phyloP scores from a whole-genome alignment of 2,113 vertebrate species.

The Toxotes chatareus region DNA sequence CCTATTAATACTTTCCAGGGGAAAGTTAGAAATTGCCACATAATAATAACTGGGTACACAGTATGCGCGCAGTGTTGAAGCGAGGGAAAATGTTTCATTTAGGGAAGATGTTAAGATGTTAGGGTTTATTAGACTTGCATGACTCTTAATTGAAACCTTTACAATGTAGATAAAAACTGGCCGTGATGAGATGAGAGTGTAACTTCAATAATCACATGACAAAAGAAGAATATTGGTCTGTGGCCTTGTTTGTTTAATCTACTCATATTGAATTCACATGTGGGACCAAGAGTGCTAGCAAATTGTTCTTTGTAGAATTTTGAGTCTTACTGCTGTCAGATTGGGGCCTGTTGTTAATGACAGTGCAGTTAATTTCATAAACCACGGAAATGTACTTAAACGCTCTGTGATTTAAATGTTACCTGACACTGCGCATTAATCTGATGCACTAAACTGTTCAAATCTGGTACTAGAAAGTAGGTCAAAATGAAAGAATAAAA shows the following conservation, averaged over 20 bases:
- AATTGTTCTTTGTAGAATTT: slow-evolving; percentile 7
- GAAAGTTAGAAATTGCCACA: not conserved
- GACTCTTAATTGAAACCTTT: not conserved
- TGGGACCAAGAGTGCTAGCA: not conserved
- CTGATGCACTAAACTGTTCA: not conserved
- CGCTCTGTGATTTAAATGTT: not conserved
- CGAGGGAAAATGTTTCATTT: not conserved
- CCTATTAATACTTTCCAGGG: not conserved
- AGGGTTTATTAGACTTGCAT: not conserved
- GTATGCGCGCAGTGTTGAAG: not conserved
- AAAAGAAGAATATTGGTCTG: slow-evolving; percentile 29
- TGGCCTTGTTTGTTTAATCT: slow-evolving; percentile 37
- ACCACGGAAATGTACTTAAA: not conserved
- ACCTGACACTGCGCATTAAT: slow-evolving; percentile 11
- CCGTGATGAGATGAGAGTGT: not conserved
- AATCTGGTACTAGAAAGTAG: slow-evolving; percentile 24
- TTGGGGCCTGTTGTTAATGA: not conserved
- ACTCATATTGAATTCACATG: slow-evolving; percentile 28
- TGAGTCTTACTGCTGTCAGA: not conserved
- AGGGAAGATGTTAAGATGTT: not conserved
- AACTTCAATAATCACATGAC: slow-evolving; percentile 31
- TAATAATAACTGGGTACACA: not conserved
- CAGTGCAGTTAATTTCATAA: slow-evolving; percentile 11
- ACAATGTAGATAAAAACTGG: not conserved
- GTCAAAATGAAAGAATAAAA: slow-evolving; percentile 16